Percentiles rank a stretch among this genome's conserved stretches.
Conservation (phyloP, 64 coral and sea anemone genomes). For the Stylophora pistillata region DNA sequence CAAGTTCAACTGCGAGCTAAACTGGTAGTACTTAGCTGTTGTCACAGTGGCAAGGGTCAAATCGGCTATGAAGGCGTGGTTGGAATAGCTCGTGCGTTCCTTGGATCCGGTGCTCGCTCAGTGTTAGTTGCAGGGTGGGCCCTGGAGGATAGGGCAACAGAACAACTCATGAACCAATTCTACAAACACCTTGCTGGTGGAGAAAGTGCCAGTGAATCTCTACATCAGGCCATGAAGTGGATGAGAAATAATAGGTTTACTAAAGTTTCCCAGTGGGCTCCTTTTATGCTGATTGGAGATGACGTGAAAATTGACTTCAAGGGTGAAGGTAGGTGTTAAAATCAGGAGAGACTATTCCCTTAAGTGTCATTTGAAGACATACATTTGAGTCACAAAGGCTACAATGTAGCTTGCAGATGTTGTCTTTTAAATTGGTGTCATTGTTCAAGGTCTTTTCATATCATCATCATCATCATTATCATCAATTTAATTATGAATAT, state of each 20-base stretch:
- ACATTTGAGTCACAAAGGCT: too few species aligned
- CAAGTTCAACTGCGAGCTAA: neutral
- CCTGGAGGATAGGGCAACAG: neutral
- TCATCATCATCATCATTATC: too few species aligned
- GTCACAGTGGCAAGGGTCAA: neutral
- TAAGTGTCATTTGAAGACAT: too few species aligned
- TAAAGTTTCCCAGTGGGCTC: neutral
- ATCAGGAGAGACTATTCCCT: too few species aligned
- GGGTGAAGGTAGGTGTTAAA: too few species aligned
- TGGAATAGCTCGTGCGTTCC: neutral
- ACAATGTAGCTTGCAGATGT: too few species aligned
- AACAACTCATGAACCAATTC: neutral
- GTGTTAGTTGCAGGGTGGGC: neutral
- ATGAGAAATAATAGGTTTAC: neutral
- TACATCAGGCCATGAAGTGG: neutral
- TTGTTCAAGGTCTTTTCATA: too few species aligned
- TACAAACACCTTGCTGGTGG: neutral
- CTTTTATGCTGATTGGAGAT: slow-evolving; percentile 1
- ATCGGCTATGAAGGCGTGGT: neutral
- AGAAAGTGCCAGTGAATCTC: slow-evolving; percentile 6
- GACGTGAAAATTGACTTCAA: neutral
- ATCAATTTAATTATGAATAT: too few species aligned
- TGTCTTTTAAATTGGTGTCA: too few species aligned
- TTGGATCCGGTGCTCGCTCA: neutral
- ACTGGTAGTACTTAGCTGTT: neutral